Conservation (phyloP, 53 echinoderm and acorn worm species). For the Actinopyga echinites region DNA sequence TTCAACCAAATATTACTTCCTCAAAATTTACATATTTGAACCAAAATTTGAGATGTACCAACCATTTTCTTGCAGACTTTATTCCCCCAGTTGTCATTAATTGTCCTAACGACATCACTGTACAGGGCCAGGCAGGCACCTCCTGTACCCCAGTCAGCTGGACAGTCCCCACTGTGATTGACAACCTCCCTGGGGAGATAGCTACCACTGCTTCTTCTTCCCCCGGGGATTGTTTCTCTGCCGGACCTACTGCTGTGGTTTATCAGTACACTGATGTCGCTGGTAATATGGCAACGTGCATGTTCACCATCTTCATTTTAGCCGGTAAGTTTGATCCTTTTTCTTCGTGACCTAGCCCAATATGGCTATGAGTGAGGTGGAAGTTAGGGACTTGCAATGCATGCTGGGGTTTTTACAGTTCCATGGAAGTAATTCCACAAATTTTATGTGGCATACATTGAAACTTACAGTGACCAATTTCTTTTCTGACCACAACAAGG, state of each 20-base stretch:
- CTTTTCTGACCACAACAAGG: too few species aligned
- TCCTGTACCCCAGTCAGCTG: not conserved
- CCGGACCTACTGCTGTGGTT: not conserved
- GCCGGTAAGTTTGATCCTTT: not conserved
- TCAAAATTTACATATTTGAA: too few species aligned
- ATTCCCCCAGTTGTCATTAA: not conserved
- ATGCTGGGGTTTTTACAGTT: too few species aligned
- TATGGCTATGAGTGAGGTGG: too few species aligned
- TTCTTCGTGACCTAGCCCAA: not conserved
- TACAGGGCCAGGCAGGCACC: not conserved
- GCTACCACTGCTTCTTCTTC: not conserved
- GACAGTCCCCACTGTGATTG: not conserved
- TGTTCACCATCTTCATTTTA: not conserved
- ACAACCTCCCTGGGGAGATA: slow-evolving; percentile 18
- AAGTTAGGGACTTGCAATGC: too few species aligned
- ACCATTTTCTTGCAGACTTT: not conserved
- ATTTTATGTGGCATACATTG: too few species aligned
- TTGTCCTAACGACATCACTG: slow-evolving; percentile 12
- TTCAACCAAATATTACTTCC: too few species aligned
- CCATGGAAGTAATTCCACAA: too few species aligned
- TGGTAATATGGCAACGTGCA: not conserved
- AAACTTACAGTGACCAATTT: too few species aligned
- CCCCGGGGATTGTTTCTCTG: slow-evolving; percentile 8
- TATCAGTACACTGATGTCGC: slow-evolving; percentile 7
- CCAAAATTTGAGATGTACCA: too few species aligned